Conservation (phyloP, 2,113 vertebrate species). For the Pterocles gutturalis region DNA sequence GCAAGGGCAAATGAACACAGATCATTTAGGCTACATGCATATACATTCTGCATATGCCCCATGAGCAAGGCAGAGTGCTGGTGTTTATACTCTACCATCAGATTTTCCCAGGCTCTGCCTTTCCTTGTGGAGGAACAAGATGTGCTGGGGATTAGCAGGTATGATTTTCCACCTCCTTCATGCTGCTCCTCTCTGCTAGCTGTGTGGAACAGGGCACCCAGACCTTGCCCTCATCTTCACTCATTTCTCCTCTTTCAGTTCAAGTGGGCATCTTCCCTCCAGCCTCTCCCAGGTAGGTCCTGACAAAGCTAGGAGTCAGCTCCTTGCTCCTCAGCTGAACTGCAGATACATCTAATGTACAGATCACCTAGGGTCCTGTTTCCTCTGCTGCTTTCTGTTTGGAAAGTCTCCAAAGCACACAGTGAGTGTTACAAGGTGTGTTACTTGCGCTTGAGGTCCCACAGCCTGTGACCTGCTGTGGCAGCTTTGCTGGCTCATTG, state of each 20-base stretch:
- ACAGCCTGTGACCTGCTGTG: not conserved
- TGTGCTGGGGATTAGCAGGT: not conserved
- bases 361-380: not conserved
- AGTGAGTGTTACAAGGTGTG: not conserved
- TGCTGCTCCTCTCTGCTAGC: not conserved
- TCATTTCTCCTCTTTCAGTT: not conserved
- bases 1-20: fast-evolving
- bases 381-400: not conserved
- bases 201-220: not conserved
- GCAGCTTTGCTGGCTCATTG: not conserved
- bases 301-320: not conserved
- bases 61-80: not conserved
- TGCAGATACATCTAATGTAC: not conserved
- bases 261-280: not conserved
- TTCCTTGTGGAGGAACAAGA: not conserved
- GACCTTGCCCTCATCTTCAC: not conserved
- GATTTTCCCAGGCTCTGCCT: not conserved
- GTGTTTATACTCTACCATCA: not conserved
- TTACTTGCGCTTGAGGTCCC: not conserved
- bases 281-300: not conserved
- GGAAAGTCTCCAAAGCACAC: not conserved
- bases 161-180: not conserved
- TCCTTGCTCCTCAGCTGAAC: not conserved
- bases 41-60: not conserved
- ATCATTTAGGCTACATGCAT: not conserved